Base-by-base conservation (phyloP, 2,888 invertebrate species). In the Euzophera pinguis region DNA sequence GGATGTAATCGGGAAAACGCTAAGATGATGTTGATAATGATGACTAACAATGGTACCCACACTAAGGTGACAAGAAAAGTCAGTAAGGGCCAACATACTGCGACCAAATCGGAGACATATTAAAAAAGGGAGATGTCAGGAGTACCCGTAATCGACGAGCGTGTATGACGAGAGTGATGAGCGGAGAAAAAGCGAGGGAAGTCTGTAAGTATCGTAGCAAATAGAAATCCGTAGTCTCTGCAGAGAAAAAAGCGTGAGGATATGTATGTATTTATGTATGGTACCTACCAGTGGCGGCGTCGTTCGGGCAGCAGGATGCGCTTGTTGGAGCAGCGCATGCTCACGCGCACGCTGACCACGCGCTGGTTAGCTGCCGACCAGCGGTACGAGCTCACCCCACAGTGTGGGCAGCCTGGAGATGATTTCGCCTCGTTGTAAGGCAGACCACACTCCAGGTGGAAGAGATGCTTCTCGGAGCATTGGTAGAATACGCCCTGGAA, bases 391-490 rank as follows among this genome's bases (percentile, higher is more conserved):
- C 65, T 62, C 32, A 88, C 79, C 0, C 90, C 90, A 63, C 90
- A 91, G 77, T 91, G 90, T 0, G 90, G 90, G 53, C 90, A 90
- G 6, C 90, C 90, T 0, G 76, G 71, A 4, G 61, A 63, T 14
- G 53, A 38, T 57, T 75, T 77, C 16, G 60, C 53, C 35, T 79
- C 80, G 59, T 61, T 69, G 65, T 67, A 68, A 0, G 86, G 84
- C n/a, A 92, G 76, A 10, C 94, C 94, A 72, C 98, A 98, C 52
- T 95, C 94, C 52, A 94, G 86, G 84, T 98, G 98, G 81, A 95
- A 97, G 61, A 96, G 93, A 81, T 98, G 98, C 14, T 93, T 92
- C 53, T 92, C 86, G 49, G 92, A 91, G 78, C 98, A 98, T 65
- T 96, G 94, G 67, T 94, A 92, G 88, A 97, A 98, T 62, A 92